Evolutionary conservation across 2,797 vertebrate genomes (phyloP).

Genomic region (Coregonus sp.): DNA sequence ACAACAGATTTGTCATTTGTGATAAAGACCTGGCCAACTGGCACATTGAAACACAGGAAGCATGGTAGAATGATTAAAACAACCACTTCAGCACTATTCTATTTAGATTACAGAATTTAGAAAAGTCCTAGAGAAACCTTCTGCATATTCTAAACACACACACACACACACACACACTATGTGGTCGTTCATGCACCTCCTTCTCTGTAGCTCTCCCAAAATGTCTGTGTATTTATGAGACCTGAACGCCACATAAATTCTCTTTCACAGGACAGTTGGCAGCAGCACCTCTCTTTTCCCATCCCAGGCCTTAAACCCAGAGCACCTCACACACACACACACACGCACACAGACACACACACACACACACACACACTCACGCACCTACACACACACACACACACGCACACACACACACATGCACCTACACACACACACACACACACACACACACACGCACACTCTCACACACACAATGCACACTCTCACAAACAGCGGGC

Average conservation of each 20-base stretch:
- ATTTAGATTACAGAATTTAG: too few species aligned
- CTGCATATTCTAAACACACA: too few species aligned
- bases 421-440: too few species aligned
- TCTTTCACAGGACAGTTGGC: constrained; percentile 13
- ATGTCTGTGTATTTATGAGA: constrained; percentile 25
- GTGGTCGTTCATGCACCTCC: neutral
- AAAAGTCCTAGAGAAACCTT: too few species aligned
- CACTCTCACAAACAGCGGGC: neutral
- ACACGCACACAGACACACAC: neutral
- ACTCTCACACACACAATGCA: too few species aligned
- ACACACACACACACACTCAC: constrained; percentile 15
- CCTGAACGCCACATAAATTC: constrained; percentile 30
- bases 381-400: constrained; percentile 13
- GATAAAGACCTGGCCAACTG: too few species aligned
- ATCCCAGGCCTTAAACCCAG: constrained; percentile 9
- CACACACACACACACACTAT: too few species aligned
- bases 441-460: too few species aligned
- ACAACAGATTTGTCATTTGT: too few species aligned
- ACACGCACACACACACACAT: neutral
- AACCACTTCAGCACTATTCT: too few species aligned
- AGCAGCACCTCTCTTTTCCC: constrained; percentile 5
- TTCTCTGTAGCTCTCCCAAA: neutral
- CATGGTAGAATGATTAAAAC: too few species aligned
- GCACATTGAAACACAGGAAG: too few species aligned
- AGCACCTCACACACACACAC: constrained; percentile 4